These are phyloP conservation scores for Trichogramma dendrolimi DNA, from an alignment of 2,888 invertebrate species.

Conservation along the genomic window DNA sequence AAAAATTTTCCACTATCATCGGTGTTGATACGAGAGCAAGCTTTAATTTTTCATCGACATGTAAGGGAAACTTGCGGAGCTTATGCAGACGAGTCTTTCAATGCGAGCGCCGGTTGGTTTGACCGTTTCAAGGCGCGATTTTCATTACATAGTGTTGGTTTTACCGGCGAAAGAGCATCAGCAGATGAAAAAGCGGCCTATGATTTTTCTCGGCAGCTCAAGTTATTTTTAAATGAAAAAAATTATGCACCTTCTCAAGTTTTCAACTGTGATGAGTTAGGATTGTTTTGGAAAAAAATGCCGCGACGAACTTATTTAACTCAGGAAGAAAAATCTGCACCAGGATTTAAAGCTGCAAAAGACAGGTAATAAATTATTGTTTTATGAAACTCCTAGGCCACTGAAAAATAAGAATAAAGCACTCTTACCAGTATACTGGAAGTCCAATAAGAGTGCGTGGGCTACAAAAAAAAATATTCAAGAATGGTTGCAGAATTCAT, in stretches of 20 bases:
- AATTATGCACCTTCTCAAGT: conserved; percentile 12
- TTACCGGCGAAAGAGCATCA: conserved; percentile 29
- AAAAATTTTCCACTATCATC: neutral
- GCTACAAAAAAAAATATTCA: conserved; percentile 22
- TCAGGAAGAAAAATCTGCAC: conserved; percentile 7
- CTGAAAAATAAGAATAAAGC: no score
- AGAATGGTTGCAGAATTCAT: conserved; percentile 28
- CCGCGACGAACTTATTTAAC: conserved; percentile 8
- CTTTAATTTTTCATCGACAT: neutral
- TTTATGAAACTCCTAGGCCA: no score
- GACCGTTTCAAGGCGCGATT: conserved; percentile 25
- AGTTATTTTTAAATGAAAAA: conserved; percentile 23
- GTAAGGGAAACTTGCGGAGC: neutral
- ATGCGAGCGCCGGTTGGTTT: conserved; percentile 33
- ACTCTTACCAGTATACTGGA: neutral
- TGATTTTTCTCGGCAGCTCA: conserved; percentile 23
- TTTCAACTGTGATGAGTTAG: conserved; percentile 30
- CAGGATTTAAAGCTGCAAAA: no score
- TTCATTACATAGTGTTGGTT: conserved; percentile 28
- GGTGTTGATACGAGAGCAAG: neutral
- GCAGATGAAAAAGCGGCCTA: conserved; percentile 28
- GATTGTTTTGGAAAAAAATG: conserved; percentile 32
- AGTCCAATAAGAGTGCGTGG: conserved; percentile 18
- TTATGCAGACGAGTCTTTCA: conserved; percentile 22
- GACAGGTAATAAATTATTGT: no score